Evolutionary conservation across 2,888 invertebrate genomes (phyloP), one percentile per base, ranked within the genome.

Genomic region (Lasioglossum villosulum): DNA sequence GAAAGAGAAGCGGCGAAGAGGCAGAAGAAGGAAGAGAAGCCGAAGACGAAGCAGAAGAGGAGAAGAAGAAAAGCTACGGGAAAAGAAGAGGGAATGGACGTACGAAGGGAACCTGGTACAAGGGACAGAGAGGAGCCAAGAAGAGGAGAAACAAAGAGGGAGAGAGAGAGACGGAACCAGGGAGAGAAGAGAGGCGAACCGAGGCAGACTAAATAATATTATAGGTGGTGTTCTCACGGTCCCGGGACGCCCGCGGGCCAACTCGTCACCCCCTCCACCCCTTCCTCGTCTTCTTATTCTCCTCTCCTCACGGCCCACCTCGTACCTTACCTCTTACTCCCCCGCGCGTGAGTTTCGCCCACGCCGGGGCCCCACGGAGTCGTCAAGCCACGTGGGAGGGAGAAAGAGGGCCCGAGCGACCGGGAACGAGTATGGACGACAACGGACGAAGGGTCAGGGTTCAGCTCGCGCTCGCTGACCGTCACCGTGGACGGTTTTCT

Each of bases 211-310:
- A 95, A 95, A 95, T 95, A 95, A 95, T 95, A 95, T 95, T 95
- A 95, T 95, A 95, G 95, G 94, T 95, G 95, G 94, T 95, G 95
- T 95, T 95, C 95, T 95, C 95, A 95, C 95, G 95, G 95, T 95
- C 95, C 91, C 94, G 91, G 93, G 95, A 95, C 94, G 95, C 95
- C 95, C 94, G 95, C 94, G 95, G 95, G 95, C 95, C 94, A 95
- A 94, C 94, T 93, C 93, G 94, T 93, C 93, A 92, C 92, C 90
- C 91, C 91, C 90, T 88, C 88, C 82, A 76, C 81, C 86, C 85
- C 77, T 68, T 75, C 85, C 88, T 87, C 82, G 74, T 89, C 91
- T 85, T 82, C 82, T 83, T 89, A 87, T 83, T 87, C 87, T 86
- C 88, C 89, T 84, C 88, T 79, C 86, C 86, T 77, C 78, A 59